A percentile compares a stretch with the other conserved stretches of the same genome.
These are phyloP conservation scores for Callithrix jacchus DNA, from an alignment of 2,113 vertebrate species.

Conservation along the genomic window DNA sequence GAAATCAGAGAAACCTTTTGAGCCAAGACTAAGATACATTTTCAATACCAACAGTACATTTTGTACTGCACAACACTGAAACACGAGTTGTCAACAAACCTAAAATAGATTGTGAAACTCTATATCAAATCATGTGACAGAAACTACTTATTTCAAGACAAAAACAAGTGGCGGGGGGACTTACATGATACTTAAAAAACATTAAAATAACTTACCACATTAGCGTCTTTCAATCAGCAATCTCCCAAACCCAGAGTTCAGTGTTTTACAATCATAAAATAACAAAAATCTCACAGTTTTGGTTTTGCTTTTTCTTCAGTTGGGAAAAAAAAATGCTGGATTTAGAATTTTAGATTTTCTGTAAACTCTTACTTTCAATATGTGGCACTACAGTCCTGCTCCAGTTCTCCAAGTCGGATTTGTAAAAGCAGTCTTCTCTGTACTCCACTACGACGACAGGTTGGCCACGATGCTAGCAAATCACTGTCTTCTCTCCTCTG, in stretches of 20 bases:
- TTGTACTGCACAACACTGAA: slow-evolving; percentile 20
- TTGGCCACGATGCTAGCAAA: background rate
- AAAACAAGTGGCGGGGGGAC: accelerated
- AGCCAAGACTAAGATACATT: background rate
- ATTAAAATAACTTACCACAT: slow-evolving; percentile 24
- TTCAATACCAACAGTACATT: slow-evolving; percentile 35
- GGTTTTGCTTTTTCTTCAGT: background rate
- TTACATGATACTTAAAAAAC: background rate
- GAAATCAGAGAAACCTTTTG: background rate
- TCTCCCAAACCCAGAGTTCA: background rate
- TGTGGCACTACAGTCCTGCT: background rate
- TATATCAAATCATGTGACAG: background rate
- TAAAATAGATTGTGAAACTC: slow-evolving; percentile 24
- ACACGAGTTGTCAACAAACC: slow-evolving; percentile 31
- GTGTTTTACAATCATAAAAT: background rate
- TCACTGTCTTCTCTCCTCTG: background rate
- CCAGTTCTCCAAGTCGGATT: background rate
- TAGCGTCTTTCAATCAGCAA: background rate
- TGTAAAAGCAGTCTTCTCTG: background rate
- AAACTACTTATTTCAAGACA: background rate
- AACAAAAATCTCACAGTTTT: background rate
- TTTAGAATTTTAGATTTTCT: background rate
- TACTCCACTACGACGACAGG: background rate
- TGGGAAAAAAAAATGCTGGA: background rate
- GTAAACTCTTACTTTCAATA: background rate